Conservation (phyloP, 2,797 vertebrate genomes). For the Lacerta agilis region DNA sequence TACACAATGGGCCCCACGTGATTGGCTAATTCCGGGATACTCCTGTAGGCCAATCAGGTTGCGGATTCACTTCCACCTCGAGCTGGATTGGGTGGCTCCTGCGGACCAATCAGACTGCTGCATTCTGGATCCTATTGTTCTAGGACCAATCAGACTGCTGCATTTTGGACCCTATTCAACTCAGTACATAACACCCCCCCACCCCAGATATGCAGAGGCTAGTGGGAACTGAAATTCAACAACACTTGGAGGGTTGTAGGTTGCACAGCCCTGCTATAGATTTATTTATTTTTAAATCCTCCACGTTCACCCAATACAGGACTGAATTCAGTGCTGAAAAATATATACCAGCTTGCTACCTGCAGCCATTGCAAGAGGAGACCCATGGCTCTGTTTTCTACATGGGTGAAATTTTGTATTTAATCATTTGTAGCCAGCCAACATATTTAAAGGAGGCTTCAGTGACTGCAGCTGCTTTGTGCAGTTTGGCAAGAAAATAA, state of each 20-base stretch:
- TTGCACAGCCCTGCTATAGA: constrained; percentile 19
- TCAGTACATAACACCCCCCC: not conserved
- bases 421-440: constrained; percentile 60
- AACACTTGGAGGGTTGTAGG: not conserved
- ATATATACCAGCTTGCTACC: constrained; percentile 45
- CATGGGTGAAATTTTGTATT: constrained; percentile 57
- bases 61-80: too few relatives aligned
- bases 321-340: constrained; percentile 58
- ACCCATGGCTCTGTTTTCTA: constrained; percentile 48
- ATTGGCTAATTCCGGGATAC: too few relatives aligned
- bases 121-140: too few relatives aligned
- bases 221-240: not conserved
- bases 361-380: constrained; percentile 22
- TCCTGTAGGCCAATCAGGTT: too few relatives aligned
- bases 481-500: constrained; percentile 64
- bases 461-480: constrained; percentile 68
- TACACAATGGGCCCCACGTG: too few relatives aligned
- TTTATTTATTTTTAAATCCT: constrained; percentile 43
- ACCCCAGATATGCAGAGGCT: not conserved
- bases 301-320: constrained; percentile 52
- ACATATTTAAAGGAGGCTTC: constrained; percentile 67
- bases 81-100: too few relatives aligned
- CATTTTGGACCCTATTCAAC: too few relatives aligned
- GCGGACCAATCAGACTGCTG: too few relatives aligned
- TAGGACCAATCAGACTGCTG: too few relatives aligned